Evolutionary conservation across 92 coral and sea anemone species (phyloP).

Genomic region (Diadumene lineata): DNA sequence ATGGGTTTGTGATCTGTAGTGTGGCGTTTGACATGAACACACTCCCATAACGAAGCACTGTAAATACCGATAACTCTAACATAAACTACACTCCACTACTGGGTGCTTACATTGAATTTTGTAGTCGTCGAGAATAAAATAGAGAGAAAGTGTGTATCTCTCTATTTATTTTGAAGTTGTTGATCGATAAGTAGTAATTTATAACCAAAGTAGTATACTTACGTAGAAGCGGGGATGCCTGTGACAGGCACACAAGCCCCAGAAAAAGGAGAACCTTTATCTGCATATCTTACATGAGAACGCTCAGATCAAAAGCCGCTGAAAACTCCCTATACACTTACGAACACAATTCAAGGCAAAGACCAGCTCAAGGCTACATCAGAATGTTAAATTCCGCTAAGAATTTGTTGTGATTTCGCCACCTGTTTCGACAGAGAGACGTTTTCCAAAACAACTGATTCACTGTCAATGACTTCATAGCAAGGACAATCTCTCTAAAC

Average conservation of each 20-base stretch:
- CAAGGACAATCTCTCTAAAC: constrained; percentile 31
- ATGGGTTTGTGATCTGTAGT: neutral
- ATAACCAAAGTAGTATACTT: constrained; percentile 32
- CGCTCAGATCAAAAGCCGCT: constrained; percentile 46
- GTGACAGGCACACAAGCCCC: constrained; percentile 75
- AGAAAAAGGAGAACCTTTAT: constrained; percentile 61
- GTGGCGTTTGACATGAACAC: neutral
- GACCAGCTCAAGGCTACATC: constrained; percentile 71
- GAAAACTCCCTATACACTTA: constrained; percentile 24
- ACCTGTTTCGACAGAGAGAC: constrained; percentile 48
- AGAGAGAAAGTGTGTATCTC: too few species aligned
- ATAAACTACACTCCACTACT: too few species aligned
- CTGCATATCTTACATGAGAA: constrained; percentile 86
- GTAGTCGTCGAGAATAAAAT: too few species aligned
- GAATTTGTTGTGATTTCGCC: constrained; percentile 54
- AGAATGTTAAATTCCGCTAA: constrained; percentile 67
- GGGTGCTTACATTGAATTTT: too few species aligned
- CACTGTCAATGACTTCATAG: constrained; percentile 67
- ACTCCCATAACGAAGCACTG: neutral
- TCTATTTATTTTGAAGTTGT: too few species aligned
- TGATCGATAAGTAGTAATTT: too few species aligned
- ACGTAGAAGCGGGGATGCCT: constrained; percentile 85
- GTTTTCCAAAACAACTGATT: constrained; percentile 34
- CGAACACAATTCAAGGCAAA: neutral
- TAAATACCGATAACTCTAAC: too few species aligned